These are phyloP conservation scores for Polia nebulosa DNA, from an alignment of 2,888 invertebrate genomes.

Conservation along the genomic window DNA sequence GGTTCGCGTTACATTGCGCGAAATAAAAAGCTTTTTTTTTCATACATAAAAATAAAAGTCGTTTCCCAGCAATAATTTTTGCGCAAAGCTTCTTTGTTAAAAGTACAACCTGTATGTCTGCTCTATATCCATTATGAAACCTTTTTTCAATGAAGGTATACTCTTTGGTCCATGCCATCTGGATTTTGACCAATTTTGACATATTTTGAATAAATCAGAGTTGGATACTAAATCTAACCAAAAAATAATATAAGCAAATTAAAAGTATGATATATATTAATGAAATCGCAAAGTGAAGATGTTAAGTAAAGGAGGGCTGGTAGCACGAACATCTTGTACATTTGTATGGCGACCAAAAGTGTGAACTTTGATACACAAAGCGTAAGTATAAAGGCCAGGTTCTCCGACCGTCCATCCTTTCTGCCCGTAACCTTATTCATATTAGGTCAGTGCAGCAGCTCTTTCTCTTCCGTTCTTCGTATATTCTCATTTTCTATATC, in stretches of 20 bases:
- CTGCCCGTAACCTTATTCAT: neutral
- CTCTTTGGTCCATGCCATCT: constrained; percentile 47
- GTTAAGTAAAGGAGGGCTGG: constrained; percentile 66
- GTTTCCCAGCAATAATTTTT: no score
- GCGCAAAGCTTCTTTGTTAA: no score
- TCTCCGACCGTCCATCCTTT: neutral
- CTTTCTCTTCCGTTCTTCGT: neutral
- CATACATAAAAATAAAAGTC: no score
- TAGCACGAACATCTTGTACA: constrained; percentile 66
- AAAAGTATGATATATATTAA: constrained; percentile 58
- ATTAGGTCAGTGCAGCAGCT: neutral
- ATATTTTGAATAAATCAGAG: constrained; percentile 40
- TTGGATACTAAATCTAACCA: constrained; percentile 44
- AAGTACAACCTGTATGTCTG: no score
- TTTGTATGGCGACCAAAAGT: constrained; percentile 84
- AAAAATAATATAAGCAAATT: constrained; percentile 57
- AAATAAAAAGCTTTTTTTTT: no score
- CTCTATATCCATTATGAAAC: neutral
- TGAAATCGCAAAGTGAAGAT: constrained; percentile 75
- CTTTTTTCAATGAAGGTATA: neutral
- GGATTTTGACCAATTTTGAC: constrained; percentile 58
- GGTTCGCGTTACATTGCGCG: no score
- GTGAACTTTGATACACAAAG: constrained; percentile 81
- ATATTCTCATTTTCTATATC: neutral
- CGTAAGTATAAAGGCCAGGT: constrained; percentile 72